Evolutionary conservation across 37 sponge, comb jelly and placozoan genomes (phyloP), one percentile per base, ranked within the genome.

Genomic region (Hexactinellida sp.): DNA sequence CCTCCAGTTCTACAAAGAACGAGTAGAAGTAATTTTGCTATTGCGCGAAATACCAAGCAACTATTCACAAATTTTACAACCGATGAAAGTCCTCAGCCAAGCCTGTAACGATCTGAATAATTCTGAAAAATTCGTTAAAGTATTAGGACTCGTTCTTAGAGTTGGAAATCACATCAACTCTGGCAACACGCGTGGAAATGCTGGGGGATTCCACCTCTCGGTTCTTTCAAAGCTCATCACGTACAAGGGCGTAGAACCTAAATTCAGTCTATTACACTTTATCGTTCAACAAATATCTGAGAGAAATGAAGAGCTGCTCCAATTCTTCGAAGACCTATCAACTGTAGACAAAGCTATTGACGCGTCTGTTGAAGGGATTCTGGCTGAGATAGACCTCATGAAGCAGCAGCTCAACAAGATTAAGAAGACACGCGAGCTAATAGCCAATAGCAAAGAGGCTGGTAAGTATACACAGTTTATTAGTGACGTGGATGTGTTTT

Each of bases 131-230:
- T 63, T 63, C 3, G 76, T 25, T 10, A 63, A 63, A 23, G 13
- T 63, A 21, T 23, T 63, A n/a, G 76, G 28, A 23, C 76, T 63
- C 3, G 76, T 63, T 32, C 76, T 63, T 7, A 63, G 3, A 23
- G 34, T 63, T n/a, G 76, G 76, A 63, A 63, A 63, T 63, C 76
- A 63, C 34, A 63, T 63, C 76, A 63, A 63, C 76, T 63, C 76
- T 21, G 76, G 76, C 5, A 63, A 23, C 13, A 63, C 5, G 25
- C 76, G 76, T n/a, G 76, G 76, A 32, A 28, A 63, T 63, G 76
- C 76, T 21, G 76, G 76, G 5, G 76, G 76, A n/a, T 63, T 63
- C 30, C 76, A 63, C 13, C 76, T 63, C 30, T 63, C 76, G 3
- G 28, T 28, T 28, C 76, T 63, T 23, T 63, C 76, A 3, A 63